Conservation (phyloP, 2,888 invertebrate species). For the Clitarchus hookeri region DNA sequence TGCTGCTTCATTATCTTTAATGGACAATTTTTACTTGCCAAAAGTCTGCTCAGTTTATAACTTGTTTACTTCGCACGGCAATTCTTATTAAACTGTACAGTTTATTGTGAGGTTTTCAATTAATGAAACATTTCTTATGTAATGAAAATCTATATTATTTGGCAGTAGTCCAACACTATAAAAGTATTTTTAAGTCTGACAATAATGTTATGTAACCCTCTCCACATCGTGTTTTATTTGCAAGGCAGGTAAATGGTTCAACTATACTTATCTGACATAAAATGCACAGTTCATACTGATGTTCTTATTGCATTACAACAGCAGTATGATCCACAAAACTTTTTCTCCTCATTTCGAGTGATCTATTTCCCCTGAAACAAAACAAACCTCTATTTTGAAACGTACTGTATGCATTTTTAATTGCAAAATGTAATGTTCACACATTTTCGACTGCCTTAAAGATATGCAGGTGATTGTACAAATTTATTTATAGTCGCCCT, state of each 20-base stretch:
- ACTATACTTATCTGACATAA: background rate
- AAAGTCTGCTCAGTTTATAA: too few relatives aligned
- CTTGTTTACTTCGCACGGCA: background rate
- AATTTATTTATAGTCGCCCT: too few relatives aligned
- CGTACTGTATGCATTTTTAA: background rate
- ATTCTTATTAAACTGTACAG: background rate
- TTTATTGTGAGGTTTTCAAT: background rate
- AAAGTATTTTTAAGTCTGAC: background rate
- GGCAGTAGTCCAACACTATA: background rate
- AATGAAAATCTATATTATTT: background rate
- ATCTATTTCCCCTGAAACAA: background rate
- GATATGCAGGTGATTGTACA: too few relatives aligned
- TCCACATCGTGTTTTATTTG: background rate
- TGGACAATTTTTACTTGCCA: too few relatives aligned
- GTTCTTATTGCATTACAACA: background rate
- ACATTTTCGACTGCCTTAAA: too few relatives aligned
- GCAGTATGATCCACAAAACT: background rate
- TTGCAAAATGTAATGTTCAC: too few relatives aligned
- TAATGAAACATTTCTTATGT: background rate
- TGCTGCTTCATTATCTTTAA: too few relatives aligned
- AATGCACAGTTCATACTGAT: background rate
- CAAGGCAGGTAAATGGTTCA: background rate
- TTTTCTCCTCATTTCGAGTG: background rate
- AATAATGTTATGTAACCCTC: background rate
- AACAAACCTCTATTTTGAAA: background rate